These are phyloP conservation scores for Drosophila rubida DNA, from an alignment of 2,888 invertebrate species.

Conservation along the genomic window DNA sequence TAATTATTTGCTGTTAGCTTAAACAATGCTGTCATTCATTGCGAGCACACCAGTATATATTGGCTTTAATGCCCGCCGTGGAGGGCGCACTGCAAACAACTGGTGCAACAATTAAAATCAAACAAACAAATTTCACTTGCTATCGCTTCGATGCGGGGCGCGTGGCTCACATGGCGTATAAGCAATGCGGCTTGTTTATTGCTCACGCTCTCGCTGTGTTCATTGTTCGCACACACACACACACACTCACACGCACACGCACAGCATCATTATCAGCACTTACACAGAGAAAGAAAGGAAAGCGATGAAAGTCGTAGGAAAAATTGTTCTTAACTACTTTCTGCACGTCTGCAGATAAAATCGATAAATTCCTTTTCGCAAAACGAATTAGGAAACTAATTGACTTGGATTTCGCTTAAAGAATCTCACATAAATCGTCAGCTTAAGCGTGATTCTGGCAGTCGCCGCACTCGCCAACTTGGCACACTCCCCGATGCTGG, in stretches of 20 bases:
- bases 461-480: constrained; percentile 37
- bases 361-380: constrained; percentile 81
- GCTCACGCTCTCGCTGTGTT: constrained; percentile 52
- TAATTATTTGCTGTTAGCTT: no score
- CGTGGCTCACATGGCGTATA: constrained; percentile 62
- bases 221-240: constrained; percentile 36
- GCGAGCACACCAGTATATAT: not conserved
- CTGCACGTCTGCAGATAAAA: constrained; percentile 81
- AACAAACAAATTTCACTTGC: constrained; percentile 61
- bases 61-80: not conserved
- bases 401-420: constrained; percentile 81
- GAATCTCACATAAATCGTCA: constrained; percentile 80
- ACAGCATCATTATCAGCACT: constrained; percentile 75
- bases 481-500: not conserved
- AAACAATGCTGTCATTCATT: no score
- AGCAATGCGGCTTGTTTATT: constrained; percentile 74
- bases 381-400: constrained; percentile 81
- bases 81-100: constrained; percentile 53
- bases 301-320: constrained; percentile 46
- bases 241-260: constrained; percentile 8
- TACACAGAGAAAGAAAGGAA: constrained; percentile 40
- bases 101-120: constrained; percentile 63
- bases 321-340: constrained; percentile 80
- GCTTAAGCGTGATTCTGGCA: constrained; percentile 80
- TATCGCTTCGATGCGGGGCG: constrained; percentile 11